Evolutionary conservation across 2,888 invertebrate species (phyloP).

Genomic region (Taphrorychus bicolor): DNA sequence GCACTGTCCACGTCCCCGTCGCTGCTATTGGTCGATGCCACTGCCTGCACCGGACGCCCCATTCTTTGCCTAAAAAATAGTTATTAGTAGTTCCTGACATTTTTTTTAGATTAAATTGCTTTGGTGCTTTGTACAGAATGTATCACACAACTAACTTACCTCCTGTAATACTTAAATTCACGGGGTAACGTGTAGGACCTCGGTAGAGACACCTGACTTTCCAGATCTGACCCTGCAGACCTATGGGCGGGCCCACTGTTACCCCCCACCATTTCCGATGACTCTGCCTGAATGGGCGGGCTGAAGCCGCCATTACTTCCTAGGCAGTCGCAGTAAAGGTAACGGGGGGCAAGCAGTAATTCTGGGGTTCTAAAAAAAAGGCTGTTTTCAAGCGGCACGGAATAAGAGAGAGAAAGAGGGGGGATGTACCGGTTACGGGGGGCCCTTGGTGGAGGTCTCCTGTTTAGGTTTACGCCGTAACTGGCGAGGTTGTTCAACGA

Average conservation of each 20-base stretch:
- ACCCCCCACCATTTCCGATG: slow-evolving; percentile 52
- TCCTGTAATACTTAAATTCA: slow-evolving; percentile 82
- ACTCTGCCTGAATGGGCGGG: slow-evolving; percentile 42
- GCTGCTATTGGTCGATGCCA: slow-evolving; percentile 85
- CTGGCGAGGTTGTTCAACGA: slow-evolving; percentile 58
- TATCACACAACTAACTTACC: slow-evolving; percentile 17
- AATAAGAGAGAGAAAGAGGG: neutral
- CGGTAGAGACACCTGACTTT: slow-evolving; percentile 82
- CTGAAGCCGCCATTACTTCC: slow-evolving; percentile 40
- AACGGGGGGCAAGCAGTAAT: slow-evolving; percentile 78
- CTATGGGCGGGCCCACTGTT: slow-evolving; percentile 21
- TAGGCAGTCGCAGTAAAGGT: slow-evolving; percentile 65
- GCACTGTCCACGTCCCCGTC: slow-evolving; percentile 83
- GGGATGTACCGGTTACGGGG: slow-evolving; percentile 40
- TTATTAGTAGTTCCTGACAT: neutral
- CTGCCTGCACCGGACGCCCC: slow-evolving; percentile 69
- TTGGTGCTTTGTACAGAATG: too few species aligned
- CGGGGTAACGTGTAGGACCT: slow-evolving; percentile 85
- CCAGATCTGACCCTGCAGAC: slow-evolving; percentile 70
- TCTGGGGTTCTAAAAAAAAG: slow-evolving; percentile 75
- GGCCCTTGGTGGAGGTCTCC: slow-evolving; percentile 59
- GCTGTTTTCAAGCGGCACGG: too few species aligned
- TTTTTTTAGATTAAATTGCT: too few species aligned
- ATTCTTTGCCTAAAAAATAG: slow-evolving; percentile 47
- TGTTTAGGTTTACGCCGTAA: slow-evolving; percentile 57